Conservation (phyloP, 2,888 invertebrate genomes). For the Melanargia galathea region DNA sequence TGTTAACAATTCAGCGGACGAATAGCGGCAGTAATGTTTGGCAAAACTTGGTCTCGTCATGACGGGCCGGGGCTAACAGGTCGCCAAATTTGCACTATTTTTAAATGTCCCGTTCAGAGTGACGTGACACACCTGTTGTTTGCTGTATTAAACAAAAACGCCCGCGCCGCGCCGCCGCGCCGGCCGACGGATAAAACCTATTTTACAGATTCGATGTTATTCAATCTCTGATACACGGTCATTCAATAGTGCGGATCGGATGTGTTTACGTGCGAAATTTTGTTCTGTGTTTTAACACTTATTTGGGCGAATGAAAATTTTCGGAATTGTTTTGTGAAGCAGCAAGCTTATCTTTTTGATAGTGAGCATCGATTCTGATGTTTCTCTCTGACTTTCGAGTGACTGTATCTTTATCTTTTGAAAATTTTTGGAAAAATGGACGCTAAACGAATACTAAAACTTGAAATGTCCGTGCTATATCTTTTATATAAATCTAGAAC, state of each 20-base stretch:
- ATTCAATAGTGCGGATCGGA: constrained; percentile 23
- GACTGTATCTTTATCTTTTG: too few relatives aligned
- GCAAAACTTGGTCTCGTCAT: constrained; percentile 55
- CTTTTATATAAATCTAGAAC: too few relatives aligned
- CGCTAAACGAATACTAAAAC: too few relatives aligned
- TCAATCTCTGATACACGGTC: constrained; percentile 30
- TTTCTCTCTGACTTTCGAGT: too few relatives aligned
- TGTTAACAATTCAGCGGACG: constrained; percentile 54
- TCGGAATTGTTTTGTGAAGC: background rate
- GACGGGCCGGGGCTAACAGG: constrained; percentile 64
- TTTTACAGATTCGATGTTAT: constrained; percentile 35
- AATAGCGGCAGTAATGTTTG: constrained; percentile 51
- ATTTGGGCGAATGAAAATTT: constrained; percentile 3
- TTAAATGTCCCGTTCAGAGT: constrained; percentile 71
- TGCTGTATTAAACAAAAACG: constrained; percentile 45
- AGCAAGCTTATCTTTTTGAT: background rate
- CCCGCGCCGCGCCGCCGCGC: constrained; percentile 32
- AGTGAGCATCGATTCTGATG: too few relatives aligned
- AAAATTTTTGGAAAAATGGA: too few relatives aligned
- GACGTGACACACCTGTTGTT: constrained; percentile 77
- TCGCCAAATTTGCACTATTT: constrained; percentile 79
- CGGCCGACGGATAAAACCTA: constrained; percentile 40
- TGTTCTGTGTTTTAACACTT: constrained; percentile 16
- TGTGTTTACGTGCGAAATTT: constrained; percentile 24
- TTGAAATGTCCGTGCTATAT: too few relatives aligned